phyloP scores from a whole-genome alignment of 2,797 vertebrate genomes.

The Uromys caudimaculatus region DNA sequence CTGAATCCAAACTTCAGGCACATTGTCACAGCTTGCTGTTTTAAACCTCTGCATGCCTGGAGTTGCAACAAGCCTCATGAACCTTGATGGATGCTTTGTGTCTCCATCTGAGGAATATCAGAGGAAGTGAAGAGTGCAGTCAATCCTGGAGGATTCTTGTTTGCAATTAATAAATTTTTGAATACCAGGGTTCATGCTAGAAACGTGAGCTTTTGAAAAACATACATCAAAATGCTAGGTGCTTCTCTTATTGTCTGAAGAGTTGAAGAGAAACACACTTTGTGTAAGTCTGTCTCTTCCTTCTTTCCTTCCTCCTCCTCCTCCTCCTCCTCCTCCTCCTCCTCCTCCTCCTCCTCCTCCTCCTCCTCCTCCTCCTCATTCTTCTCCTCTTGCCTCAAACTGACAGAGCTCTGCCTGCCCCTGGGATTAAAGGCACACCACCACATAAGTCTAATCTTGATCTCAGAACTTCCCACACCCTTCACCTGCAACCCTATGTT shows the following conservation, averaged over 20 bases:
- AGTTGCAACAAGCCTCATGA: neutral
- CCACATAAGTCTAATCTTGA: neutral
- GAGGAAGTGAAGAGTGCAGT: fast-evolving
- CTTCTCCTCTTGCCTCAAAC: neutral
- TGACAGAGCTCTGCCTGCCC: neutral
- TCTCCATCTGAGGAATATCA: neutral
- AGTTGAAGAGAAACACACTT: neutral
- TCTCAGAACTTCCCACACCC: no score
- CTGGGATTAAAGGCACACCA: no score
- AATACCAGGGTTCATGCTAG: neutral
- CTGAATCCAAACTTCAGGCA: neutral
- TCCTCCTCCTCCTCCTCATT: neutral
- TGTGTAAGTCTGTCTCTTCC: neutral
- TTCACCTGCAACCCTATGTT: neutral
- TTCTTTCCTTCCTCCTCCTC: neutral
- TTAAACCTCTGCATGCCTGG: neutral
- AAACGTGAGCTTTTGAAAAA: neutral
- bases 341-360: fast-evolving
- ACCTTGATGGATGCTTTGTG: fast-evolving
- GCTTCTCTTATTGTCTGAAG: neutral
- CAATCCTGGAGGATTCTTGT: fast-evolving
- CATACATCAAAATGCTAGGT: fast-evolving
- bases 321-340: no score
- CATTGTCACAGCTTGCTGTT: neutral
- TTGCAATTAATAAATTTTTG: fast-evolving